phyloP scores from a whole-genome alignment of 35 echinoderm and acorn worm species.

The Heliocidaris erythrogramma region DNA sequence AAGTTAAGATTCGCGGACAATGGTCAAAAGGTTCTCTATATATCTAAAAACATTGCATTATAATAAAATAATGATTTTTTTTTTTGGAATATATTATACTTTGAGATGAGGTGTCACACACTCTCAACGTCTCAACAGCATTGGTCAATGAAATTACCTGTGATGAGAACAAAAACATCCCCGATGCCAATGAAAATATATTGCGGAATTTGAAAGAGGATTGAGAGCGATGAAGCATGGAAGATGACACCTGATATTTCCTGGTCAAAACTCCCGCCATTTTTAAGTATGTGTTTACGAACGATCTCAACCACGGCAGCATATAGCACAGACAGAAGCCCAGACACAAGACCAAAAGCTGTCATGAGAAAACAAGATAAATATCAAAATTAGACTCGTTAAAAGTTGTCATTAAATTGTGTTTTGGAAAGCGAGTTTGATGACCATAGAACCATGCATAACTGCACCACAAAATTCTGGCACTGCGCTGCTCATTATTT shows the following conservation, averaged over 20 bases:
- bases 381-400: background rate
- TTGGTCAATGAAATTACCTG: slow-evolving; percentile 2
- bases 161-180: slow-evolving; percentile 40
- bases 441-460: too few relatives aligned
- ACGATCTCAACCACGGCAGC: slow-evolving; percentile 70
- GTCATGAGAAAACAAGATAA: background rate
- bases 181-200: slow-evolving; percentile 67
- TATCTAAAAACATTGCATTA: too few relatives aligned
- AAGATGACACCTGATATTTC: slow-evolving; percentile 52
- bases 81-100: too few relatives aligned
- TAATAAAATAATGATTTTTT: too few relatives aligned
- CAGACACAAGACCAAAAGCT: slow-evolving; percentile 79
- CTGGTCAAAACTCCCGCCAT: slow-evolving; percentile 56
- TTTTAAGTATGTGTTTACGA: slow-evolving; percentile 61
- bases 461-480: too few relatives aligned
- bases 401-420: background rate
- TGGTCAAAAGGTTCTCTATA: too few relatives aligned
- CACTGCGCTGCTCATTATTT: too few relatives aligned
- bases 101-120: too few relatives aligned
- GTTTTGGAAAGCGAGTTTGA: background rate
- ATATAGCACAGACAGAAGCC: slow-evolving; percentile 50
- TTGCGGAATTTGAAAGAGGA: slow-evolving; percentile 87
- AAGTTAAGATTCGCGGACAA: too few relatives aligned
- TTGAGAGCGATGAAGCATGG: slow-evolving; percentile 70
- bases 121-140: background rate